Percentiles rank a stretch among this genome's conserved stretches.
phyloP scores from a whole-genome alignment of 2,888 invertebrate species.

The Drosophila antonietae region DNA sequence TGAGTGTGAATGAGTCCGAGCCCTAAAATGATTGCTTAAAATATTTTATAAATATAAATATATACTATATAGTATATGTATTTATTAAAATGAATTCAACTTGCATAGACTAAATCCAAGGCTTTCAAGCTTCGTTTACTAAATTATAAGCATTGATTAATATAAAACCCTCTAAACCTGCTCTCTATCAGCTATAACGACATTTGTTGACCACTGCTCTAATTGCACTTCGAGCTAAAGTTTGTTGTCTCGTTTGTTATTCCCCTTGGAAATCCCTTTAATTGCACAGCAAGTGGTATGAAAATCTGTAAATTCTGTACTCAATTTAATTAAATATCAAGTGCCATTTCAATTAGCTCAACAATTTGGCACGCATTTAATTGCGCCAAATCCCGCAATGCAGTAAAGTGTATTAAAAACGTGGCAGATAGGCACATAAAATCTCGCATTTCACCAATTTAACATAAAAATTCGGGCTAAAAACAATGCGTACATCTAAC shows the following conservation, averaged over 20 bases:
- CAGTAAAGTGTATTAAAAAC: slow-evolving; percentile 81
- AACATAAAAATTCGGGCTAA: slow-evolving; percentile 73
- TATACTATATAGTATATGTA: too few relatives aligned
- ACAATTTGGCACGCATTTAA: slow-evolving; percentile 71
- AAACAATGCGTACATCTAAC: slow-evolving; percentile 52
- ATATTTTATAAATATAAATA: too few relatives aligned
- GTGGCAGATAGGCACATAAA: slow-evolving; percentile 50
- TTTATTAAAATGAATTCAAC: too few relatives aligned
- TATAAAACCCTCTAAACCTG: neutral
- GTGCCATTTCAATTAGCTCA: slow-evolving; percentile 74
- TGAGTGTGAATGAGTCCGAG: too few relatives aligned
- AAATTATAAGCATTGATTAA: too few relatives aligned
- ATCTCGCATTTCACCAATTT: slow-evolving; percentile 62
- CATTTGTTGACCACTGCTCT: neutral
- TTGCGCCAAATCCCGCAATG: slow-evolving; percentile 67
- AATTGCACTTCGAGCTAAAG: neutral
- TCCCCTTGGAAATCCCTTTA: neutral
- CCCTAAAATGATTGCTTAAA: too few relatives aligned
- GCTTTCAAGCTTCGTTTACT: too few relatives aligned
- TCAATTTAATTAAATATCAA: slow-evolving; percentile 69
- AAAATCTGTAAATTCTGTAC: slow-evolving; percentile 52
- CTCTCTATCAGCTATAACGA: too few relatives aligned
- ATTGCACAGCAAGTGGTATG: slow-evolving; percentile 2
- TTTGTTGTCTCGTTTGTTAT: neutral
- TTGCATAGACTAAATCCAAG: too few relatives aligned